Evolutionary conservation across 2,888 invertebrate species (phyloP), one percentile per base, ranked within the genome.

Genomic region (Parnassius mnemosyne): DNA sequence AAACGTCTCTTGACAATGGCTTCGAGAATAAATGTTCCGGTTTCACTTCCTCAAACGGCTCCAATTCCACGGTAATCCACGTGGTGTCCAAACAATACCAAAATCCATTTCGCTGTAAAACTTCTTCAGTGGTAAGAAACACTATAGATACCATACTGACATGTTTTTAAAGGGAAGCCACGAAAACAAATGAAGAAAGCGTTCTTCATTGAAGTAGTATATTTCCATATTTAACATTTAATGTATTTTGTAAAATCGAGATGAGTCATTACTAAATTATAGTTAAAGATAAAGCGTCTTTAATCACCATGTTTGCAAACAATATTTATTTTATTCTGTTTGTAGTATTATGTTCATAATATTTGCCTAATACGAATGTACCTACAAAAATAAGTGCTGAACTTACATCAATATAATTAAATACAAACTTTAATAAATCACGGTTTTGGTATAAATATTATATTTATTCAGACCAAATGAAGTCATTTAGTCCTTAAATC

Each of bases 1-100:
- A 91, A 20, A 80, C 70, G 65, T 90, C 91, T 72, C 84, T 84
- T 13, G 89, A 77, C 1, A 89, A 69, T 1, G 91, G 90, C 68
- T 88, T 90, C 1, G 68, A 62, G 69, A 79, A 90, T 44, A 77
- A 62, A 63, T 88, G 79, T 69, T 89, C 87, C 0, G 79, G 78
- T 68, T 81, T 82, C 3, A 89, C 77, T 66, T 89, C 89, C 66
- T 89, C 89, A 66, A 90, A 90, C 0, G 90, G 89, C 71, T 90
- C 90, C 76, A 91, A 63, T 56, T 91, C 91, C 68, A 85, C 83
- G 3, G 85, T 82, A 49, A 81, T 72, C 92, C 92, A 92, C 49
- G 83, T 51, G 42, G 81, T 74, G 68, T 89, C 89, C 73, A 92
- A 77, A 55, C 82, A 77, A 66, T 80, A 77, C 92, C 92, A 92